Conservation (phyloP, 2,797 vertebrate genomes). For the Lycodopsis pacificus region DNA sequence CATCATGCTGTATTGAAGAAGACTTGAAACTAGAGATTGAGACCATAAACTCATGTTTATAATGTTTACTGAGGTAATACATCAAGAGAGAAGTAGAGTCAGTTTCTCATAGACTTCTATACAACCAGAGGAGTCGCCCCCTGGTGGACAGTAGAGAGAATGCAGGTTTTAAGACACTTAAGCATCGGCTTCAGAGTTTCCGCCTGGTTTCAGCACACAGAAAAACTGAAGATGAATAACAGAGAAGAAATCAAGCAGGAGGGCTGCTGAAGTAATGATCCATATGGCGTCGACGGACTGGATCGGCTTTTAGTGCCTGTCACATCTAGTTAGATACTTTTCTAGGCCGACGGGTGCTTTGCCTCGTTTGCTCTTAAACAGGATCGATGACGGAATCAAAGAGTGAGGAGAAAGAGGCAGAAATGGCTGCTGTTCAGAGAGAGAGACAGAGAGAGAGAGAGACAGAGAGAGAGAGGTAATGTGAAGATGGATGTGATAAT, state of each 20-base stretch:
- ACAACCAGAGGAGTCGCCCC: no score
- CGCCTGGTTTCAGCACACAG: neutral
- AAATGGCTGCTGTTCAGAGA: conserved; percentile 8
- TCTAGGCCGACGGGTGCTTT: conserved; percentile 51
- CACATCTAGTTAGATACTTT: conserved; percentile 66
- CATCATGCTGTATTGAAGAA: no score
- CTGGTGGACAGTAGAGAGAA: no score
- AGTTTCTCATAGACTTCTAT: no score
- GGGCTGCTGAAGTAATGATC: conserved; percentile 46
- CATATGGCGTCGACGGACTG: conserved; percentile 40
- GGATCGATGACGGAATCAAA: conserved; percentile 68
- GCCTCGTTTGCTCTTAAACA: conserved; percentile 66
- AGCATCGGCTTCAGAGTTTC: no score
- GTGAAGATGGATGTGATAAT: conserved; percentile 28
- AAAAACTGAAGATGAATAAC: conserved; percentile 52
- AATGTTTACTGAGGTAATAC: no score
- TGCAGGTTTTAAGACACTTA: no score
- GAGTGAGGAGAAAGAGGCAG: conserved; percentile 27
- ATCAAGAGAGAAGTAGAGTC: no score
- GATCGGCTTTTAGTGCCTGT: conserved; percentile 68
- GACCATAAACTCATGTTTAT: no score
- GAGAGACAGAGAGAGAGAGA: neutral
- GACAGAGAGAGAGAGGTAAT: neutral
- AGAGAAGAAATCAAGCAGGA: neutral
- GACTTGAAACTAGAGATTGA: no score